Evolutionary conservation across 1,140 invertebrate species (phyloP), one percentile per base, ranked within the genome.

Genomic region (Conus ventricosus): DNA sequence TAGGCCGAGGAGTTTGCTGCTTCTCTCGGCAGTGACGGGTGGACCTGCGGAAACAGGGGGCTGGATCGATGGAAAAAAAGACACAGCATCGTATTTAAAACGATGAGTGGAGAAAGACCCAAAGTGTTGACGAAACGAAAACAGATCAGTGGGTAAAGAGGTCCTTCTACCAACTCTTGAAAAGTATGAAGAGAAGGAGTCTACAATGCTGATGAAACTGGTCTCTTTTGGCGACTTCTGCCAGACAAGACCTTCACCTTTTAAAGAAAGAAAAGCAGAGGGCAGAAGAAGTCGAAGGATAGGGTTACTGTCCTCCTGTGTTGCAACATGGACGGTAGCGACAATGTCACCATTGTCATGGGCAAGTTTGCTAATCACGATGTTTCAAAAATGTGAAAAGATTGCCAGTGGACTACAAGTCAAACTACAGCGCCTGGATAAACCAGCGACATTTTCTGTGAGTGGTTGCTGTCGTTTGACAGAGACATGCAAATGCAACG

Each of bases 281-380:
- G 90, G 6, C 87, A 95, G 11, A 96, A 96, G 90, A 81, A 92
- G 51, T 94, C 91, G 27, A 96, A 96, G 93, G 93, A 95, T 84
- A 90, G 95, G 75, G 88, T 96, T 23, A 96, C 95, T n/a, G n/a
- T 63, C 85, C 89, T 96, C 81, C 89, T 96, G 27, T 92, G 90
- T 83, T 89, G 92, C 78, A 96, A 96, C 90, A 94, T 94, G 92
- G 90, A 89, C 27, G 95, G 95, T 15, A 93, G 92, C 54, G 94
- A 96, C 3, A 84, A 57, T 7, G 17, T 53, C 88, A 96, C 93
- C 88, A 95, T 17, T 94, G 91, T 96, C 10, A 95, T 96, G 85
- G 95, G 95, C 89, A 96, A 96, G 92, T 94, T 91, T 23, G 88
- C 90, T 91, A 39, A 39, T 39, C 39, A 39, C 39, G 39, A 39